Evolutionary conservation across 2,797 vertebrate species (phyloP).

Genomic region (Syngnathus acus): DNA sequence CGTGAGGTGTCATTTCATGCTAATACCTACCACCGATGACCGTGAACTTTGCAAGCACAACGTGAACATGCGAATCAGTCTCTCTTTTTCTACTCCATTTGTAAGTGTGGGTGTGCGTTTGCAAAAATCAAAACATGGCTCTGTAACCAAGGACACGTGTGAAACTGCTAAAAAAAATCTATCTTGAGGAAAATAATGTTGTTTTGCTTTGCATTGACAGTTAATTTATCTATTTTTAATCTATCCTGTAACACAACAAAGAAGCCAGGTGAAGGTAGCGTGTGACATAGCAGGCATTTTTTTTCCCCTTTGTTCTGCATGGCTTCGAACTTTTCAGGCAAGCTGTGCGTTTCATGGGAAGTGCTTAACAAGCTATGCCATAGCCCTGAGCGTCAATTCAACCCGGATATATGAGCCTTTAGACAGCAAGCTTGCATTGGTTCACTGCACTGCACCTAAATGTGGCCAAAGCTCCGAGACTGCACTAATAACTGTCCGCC

Average conservation of each 20-base stretch:
- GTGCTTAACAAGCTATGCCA: not conserved
- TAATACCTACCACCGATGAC: not conserved
- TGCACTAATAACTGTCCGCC: not conserved
- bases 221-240: not conserved
- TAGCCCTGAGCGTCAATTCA: slow-evolving; percentile 7
- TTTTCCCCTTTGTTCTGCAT: slow-evolving; percentile 1
- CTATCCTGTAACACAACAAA: not conserved
- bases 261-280: not conserved
- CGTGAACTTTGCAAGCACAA: not conserved
- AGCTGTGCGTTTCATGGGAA: not conserved
- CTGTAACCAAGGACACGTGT: not conserved
- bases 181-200: not conserved
- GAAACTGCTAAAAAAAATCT: not conserved
- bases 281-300: not conserved
- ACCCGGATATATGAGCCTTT: slow-evolving; percentile 1
- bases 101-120: not conserved
- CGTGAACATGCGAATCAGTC: not conserved
- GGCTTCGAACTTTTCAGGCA: not conserved
- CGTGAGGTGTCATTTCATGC: not conserved
- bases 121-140: not conserved
- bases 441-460: slow-evolving; percentile 16
- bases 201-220: not conserved
- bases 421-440: slow-evolving; percentile 19
- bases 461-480: slow-evolving; percentile 8
- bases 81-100: no score